Evolutionary conservation across 35 echinoderm and acorn worm genomes (phyloP).

Genomic region (Heliocidaris erythrogramma): DNA sequence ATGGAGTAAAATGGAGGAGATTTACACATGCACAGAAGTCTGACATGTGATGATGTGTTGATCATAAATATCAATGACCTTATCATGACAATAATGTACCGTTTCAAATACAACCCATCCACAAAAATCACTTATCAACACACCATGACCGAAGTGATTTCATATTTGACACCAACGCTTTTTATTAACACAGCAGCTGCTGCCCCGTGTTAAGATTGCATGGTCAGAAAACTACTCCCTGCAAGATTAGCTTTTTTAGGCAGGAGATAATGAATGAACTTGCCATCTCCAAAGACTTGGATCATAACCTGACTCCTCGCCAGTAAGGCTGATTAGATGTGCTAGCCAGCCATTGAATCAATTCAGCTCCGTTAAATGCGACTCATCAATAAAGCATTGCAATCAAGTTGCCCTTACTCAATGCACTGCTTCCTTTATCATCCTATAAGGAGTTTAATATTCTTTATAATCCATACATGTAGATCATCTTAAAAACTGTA

Average conservation of each 20-base stretch:
- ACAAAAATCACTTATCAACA: background rate
- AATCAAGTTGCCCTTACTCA: background rate
- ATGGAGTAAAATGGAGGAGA: too few species aligned
- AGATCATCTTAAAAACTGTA: background rate
- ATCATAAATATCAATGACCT: background rate
- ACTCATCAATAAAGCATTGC: background rate
- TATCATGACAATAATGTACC: background rate
- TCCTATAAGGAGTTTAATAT: background rate
- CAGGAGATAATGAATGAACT: constrained; percentile 2
- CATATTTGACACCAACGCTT: background rate
- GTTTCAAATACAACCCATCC: background rate
- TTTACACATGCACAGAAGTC: background rate
- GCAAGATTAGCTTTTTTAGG: constrained; percentile 2
- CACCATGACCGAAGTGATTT: background rate
- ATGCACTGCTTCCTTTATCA: background rate
- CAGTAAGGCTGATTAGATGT: background rate
- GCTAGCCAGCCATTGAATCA: background rate
- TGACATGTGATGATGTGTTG: background rate
- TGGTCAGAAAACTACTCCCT: background rate
- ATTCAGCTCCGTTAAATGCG: background rate
- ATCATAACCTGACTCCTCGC: background rate
- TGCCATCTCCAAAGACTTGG: background rate
- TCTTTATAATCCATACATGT: background rate
- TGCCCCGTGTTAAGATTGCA: background rate
- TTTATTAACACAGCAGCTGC: background rate